Conservation (phyloP, 2,113 vertebrate species). For the Triplophysa dalaica region DNA sequence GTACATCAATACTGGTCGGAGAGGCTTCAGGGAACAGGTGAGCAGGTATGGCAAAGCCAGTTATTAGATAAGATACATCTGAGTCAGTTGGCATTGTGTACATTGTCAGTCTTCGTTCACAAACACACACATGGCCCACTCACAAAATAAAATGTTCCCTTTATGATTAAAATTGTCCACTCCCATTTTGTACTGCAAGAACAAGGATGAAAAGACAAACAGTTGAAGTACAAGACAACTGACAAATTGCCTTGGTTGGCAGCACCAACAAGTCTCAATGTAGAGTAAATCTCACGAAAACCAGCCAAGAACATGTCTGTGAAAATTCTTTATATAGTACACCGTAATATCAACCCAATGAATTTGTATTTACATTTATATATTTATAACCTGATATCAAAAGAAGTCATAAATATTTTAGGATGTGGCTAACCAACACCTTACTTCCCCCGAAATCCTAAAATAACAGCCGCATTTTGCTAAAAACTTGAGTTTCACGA, state of each 20-base stretch:
- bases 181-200: conserved; percentile 62
- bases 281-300: not conserved
- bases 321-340: no score
- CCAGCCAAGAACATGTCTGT: not conserved
- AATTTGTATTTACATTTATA: no score
- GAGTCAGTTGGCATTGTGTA: conserved; percentile 70
- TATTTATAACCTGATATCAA: no score
- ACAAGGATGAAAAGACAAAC: conserved; percentile 59
- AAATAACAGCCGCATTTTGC: no score
- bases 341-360: no score
- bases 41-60: conserved; percentile 34
- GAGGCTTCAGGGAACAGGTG: conserved; percentile 41
- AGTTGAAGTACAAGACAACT: conserved; percentile 12
- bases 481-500: no score
- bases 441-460: no score
- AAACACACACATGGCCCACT: conserved; percentile 26
- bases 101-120: conserved; percentile 27
- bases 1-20: conserved; percentile 77
- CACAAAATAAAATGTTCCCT: conserved; percentile 39
- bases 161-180: conserved; percentile 43
- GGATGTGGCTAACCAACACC: no score
- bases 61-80: conserved; percentile 55
- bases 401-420: no score
- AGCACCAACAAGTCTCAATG: not conserved
- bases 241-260: conserved; percentile 5